Conservation (phyloP, 2,113 vertebrate genomes). For the Cyanoliseus patagonus region DNA sequence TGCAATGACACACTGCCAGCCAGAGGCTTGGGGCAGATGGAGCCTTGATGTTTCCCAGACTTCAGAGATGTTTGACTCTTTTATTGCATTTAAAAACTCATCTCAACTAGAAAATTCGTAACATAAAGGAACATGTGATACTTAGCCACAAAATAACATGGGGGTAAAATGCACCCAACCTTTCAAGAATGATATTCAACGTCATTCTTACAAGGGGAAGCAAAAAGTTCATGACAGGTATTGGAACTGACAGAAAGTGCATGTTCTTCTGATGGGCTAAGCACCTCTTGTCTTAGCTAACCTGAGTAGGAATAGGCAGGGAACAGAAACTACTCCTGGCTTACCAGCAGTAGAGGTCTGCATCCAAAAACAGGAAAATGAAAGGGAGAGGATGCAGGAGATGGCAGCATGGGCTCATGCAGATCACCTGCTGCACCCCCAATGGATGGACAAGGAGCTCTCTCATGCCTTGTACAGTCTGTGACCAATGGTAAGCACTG, state of each 20-base stretch:
- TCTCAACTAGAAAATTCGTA: neutral
- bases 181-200: neutral
- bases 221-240: neutral
- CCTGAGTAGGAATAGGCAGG: neutral
- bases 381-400: neutral
- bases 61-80: neutral
- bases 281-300: neutral
- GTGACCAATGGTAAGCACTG: neutral
- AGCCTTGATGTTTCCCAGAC: constrained; percentile 3
- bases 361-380: neutral
- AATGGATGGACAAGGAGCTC: neutral
- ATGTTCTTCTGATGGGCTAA: neutral
- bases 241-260: neutral
- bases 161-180: neutral
- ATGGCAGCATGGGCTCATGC: neutral
- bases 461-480: neutral
- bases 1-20: neutral
- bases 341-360: neutral
- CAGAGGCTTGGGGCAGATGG: neutral
- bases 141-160: neutral
- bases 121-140: neutral
- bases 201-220: neutral
- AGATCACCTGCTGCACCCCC: neutral
- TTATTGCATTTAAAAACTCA: neutral
- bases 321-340: neutral